A percentile compares a stretch with the other conserved stretches of the same genome.
phyloP scores from a whole-genome alignment of 2,888 invertebrate species.

The Luffia ferchaultella region DNA sequence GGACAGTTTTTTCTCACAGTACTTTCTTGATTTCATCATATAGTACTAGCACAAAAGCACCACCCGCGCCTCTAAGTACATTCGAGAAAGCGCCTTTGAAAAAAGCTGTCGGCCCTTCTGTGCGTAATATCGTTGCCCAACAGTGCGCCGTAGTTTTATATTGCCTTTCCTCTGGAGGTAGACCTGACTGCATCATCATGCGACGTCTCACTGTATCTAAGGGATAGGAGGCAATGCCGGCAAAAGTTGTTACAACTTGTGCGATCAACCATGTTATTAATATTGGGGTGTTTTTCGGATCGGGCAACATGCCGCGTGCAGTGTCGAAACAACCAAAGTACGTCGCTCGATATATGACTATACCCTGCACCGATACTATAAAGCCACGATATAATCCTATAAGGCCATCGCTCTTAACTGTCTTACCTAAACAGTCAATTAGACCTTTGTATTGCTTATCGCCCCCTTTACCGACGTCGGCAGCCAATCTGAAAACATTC shows the following conservation, averaged over 20 bases:
- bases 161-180: constrained; percentile 75
- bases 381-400: constrained; percentile 90
- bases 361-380: constrained; percentile 93
- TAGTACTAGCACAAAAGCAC: constrained; percentile 88
- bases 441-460: constrained; percentile 76
- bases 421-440: constrained; percentile 83
- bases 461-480: constrained; percentile 86
- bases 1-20: constrained; percentile 39
- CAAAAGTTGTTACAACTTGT: constrained; percentile 74
- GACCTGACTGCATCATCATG: constrained; percentile 99
- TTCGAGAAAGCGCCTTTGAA: constrained; percentile 97
- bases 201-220: constrained; percentile 94
- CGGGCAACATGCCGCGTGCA: constrained; percentile 87
- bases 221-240: constrained; percentile 94
- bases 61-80: constrained; percentile 90
- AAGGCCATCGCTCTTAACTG: constrained; percentile 82
- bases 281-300: constrained; percentile 89
- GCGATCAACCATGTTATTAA: constrained; percentile 92
- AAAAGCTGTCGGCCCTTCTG: constrained; percentile 85
- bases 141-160: constrained; percentile 94
- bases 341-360: constrained; percentile 93
- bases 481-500: constrained; percentile 48
- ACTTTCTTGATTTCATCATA: constrained; percentile 86
- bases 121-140: constrained; percentile 80
- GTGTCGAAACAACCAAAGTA: constrained; percentile 96